A percentile compares a stretch with the other conserved stretches of the same genome.
phyloP scores from a whole-genome alignment of 2,113 vertebrate genomes.

The Piprites chloris region DNA sequence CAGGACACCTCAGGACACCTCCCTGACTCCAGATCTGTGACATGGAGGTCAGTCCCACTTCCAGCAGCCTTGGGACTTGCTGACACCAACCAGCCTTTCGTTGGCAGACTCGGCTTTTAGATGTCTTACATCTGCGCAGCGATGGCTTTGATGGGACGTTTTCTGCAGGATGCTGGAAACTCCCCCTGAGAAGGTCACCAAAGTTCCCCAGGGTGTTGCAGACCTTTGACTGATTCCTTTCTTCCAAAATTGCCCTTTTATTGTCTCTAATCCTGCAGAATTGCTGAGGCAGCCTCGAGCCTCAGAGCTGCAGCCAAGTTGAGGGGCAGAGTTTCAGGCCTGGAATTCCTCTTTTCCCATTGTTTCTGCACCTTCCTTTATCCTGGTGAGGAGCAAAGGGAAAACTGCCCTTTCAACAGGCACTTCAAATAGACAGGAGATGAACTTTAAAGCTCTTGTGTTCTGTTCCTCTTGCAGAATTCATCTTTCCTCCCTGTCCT shows the following conservation, averaged over 20 bases:
- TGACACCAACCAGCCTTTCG: not conserved
- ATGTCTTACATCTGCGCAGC: not conserved
- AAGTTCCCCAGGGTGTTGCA: not conserved
- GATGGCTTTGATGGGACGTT: not conserved
- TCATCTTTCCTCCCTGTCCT: not conserved
- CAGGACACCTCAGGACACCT: not conserved
- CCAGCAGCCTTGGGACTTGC: not conserved
- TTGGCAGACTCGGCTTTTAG: not conserved
- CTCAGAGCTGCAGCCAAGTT: not conserved
- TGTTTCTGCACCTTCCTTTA: conserved; percentile 12
- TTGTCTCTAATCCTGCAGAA: not conserved
- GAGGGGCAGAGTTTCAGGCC: not conserved
- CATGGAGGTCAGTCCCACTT: not conserved
- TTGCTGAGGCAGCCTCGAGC: not conserved
- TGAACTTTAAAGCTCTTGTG: not conserved
- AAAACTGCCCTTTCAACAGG: not conserved
- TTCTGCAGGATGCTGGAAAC: not conserved
- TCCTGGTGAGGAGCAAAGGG: not conserved
- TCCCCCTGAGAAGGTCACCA: not conserved
- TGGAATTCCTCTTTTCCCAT: not conserved
- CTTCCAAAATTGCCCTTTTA: not conserved
- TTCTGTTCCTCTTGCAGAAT: not conserved
- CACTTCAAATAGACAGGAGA: not conserved
- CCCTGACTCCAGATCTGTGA: not conserved
- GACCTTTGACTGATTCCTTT: not conserved